These are phyloP conservation scores for Sialis fuliginosa DNA, from an alignment of 2,888 invertebrate species.

Conservation along the genomic window DNA sequence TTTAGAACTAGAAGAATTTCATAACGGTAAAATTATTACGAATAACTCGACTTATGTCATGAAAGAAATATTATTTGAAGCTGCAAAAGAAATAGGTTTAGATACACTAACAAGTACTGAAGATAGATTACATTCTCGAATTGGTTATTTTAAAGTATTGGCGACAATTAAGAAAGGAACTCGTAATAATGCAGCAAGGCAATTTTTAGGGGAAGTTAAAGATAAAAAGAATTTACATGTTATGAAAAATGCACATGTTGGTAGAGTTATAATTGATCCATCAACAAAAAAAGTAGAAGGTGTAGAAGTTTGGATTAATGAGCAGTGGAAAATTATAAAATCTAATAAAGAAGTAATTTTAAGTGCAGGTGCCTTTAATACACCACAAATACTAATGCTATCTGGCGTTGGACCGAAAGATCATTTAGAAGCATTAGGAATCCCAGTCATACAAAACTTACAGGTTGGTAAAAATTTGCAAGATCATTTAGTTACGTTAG, in stretches of 20 bases:
- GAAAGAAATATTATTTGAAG: constrained; percentile 9
- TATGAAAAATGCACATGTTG: constrained; percentile 28
- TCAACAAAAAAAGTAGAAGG: constrained; percentile 25
- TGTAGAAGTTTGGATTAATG: constrained; percentile 23
- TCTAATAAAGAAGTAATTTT: constrained; percentile 45
- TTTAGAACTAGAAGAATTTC: too few relatives aligned
- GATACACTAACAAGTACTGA: constrained; percentile 8
- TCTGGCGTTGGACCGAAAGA: constrained; percentile 35
- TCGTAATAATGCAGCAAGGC: constrained; percentile 21
- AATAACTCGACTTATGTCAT: constrained; percentile 2
- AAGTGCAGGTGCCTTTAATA: constrained; percentile 19
- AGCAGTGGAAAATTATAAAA: constrained; percentile 13
- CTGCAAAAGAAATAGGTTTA: constrained; percentile 9
- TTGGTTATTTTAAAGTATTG: constrained; percentile 22
- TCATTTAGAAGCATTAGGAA: constrained; percentile 15
- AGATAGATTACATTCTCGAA: constrained; percentile 20
- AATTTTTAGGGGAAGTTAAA: constrained; percentile 22
- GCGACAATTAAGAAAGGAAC: constrained; percentile 24
- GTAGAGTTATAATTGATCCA: constrained; percentile 28
- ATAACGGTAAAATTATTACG: too few relatives aligned
- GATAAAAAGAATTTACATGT: constrained; percentile 27
- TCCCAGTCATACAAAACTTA: constrained; percentile 22
- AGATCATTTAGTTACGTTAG: constrained; percentile 26
- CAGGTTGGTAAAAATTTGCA: constrained; percentile 31
- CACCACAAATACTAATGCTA: constrained; percentile 48